Base-by-base conservation (phyloP, 2,797 vertebrate species). In the Crenuchus spilurus region DNA sequence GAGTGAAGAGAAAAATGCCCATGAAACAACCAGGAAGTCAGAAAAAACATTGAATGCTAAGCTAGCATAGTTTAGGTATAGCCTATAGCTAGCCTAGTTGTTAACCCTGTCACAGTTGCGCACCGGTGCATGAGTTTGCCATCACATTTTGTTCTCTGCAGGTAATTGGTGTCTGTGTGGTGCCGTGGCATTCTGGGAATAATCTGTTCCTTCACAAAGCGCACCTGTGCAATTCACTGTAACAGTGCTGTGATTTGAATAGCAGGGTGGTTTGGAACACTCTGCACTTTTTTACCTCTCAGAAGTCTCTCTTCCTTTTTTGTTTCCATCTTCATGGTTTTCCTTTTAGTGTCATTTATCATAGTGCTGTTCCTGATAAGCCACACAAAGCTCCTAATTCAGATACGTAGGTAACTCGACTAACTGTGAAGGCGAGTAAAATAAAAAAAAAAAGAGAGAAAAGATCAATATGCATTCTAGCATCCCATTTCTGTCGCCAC, bases 401-500 rank as follows among this genome's bases (percentile, higher is more conserved):
- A 37, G 72, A 39, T 60, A 39, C 22, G 9, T 41, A 30, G 26
- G 18, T 48, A 35, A 64, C 24, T 28, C 22, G 6, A 57, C 33
- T 58, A 24, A 7, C 37, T 42, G 35, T 11, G 8, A 48, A 70
- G 39, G 28, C 28, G 39, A 61, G 44, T 58, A 51, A 55, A 62
- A 24, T 49, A 18, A 18, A 11, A 14, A 28, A 16, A 57, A 54
- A 62, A 24, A 58, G 24, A 18, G 14, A 14, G 35, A 16, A 57
- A 54, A 46, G 31, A 81, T 81, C 78, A 79, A 79, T 82, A 79
- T 63, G 55, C 51, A 75, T 74, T 54, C 52, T 57, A 68, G 70
- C 71, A 60, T 71, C 74, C 68, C 55, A 63, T 61, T 61, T 76
- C 44, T 74, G 63, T 49, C 68, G 49, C 74, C 33, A 54, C 44